Evolutionary conservation across 2,797 vertebrate genomes (phyloP).

Genomic region (Rhinoraja longicauda): DNA sequence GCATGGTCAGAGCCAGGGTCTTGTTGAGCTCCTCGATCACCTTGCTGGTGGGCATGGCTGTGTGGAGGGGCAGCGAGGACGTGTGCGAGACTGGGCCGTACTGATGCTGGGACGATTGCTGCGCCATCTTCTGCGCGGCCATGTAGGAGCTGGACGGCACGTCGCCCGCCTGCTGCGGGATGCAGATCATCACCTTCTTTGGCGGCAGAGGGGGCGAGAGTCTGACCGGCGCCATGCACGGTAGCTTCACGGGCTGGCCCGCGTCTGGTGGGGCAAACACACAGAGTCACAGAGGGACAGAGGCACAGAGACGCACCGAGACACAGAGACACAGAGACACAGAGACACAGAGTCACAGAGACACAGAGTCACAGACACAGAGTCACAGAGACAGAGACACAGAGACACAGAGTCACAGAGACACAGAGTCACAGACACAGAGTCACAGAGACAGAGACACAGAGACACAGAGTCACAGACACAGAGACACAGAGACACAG

Average conservation of each 20-base stretch:
- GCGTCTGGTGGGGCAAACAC: slow-evolving; percentile 64
- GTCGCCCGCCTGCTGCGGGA: slow-evolving; percentile 82
- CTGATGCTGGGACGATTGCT: slow-evolving; percentile 77
- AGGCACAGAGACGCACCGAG: no score
- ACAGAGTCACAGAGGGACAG: no score
- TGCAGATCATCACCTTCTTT: slow-evolving; percentile 98
- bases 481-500: no score
- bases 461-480: no score
- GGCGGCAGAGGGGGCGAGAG: slow-evolving; percentile 95
- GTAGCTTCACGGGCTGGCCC: slow-evolving; percentile 87
- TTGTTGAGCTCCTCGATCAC: slow-evolving; percentile 98
- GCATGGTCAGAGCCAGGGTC: slow-evolving; percentile 94
- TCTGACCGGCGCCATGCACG: slow-evolving; percentile 81
- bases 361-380: no score
- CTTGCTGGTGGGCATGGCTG: slow-evolving; percentile 68
- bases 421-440: no score
- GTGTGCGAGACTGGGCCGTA: slow-evolving; percentile 75
- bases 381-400: no score
- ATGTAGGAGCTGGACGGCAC: slow-evolving; percentile 68
- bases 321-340: no score
- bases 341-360: no score
- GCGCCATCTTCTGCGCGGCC: slow-evolving; percentile 69
- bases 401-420: no score
- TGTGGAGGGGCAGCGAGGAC: slow-evolving; percentile 65
- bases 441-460: no score